Evolutionary conservation across 2,797 vertebrate species (phyloP).

Genomic region (Mycteria americana): DNA sequence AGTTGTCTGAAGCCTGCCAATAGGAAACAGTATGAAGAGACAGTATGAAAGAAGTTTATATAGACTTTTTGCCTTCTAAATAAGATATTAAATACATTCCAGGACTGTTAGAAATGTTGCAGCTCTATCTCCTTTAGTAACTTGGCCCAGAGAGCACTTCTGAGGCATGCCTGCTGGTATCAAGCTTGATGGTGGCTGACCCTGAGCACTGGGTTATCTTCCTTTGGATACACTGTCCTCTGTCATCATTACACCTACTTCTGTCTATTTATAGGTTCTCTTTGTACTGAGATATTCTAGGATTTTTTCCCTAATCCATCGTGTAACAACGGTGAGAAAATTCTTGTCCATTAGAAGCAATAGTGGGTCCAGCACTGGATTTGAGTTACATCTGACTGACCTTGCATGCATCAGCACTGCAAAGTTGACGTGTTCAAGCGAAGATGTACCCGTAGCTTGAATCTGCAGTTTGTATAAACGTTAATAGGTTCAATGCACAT

Average conservation of each 20-base stretch:
- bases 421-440: background rate
- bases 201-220: background rate
- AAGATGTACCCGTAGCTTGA: background rate
- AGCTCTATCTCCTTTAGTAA: background rate
- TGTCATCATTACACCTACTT: background rate
- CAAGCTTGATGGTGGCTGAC: accelerated
- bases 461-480: background rate
- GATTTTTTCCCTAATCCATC: accelerated
- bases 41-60: background rate
- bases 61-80: background rate
- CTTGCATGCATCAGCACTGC: background rate
- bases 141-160: background rate
- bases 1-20: background rate
- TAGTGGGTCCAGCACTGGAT: background rate
- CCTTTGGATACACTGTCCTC: background rate
- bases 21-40: background rate
- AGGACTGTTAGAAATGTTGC: background rate
- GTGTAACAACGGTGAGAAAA: background rate
- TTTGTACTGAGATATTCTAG: background rate
- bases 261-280: background rate
- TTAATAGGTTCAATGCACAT: background rate
- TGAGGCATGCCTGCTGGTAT: background rate
- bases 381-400: background rate
- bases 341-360: background rate
- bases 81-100: background rate